These are phyloP conservation scores for Ischnus inquisitorius DNA, from an alignment of 2,888 invertebrate species.

Conservation along the genomic window DNA sequence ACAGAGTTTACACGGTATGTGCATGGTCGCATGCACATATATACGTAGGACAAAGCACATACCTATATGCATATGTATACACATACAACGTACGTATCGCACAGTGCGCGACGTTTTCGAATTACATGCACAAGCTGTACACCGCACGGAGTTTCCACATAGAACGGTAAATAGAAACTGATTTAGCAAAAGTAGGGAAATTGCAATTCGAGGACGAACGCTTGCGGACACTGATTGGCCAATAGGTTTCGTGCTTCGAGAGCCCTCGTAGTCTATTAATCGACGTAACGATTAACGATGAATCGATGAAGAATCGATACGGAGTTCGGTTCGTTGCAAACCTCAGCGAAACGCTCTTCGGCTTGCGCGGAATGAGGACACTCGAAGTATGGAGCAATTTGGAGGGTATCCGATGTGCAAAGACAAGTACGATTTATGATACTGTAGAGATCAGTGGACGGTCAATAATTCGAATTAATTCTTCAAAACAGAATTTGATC, in stretches of 20 bases:
- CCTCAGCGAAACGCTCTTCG: conserved; percentile 2
- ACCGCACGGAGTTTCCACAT: not conserved
- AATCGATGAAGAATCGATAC: conserved; percentile 25
- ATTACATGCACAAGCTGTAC: not conserved
- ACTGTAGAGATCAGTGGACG: too few species aligned
- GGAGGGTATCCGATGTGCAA: too few species aligned
- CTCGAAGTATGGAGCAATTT: too few species aligned
- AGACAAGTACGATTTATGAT: too few species aligned
- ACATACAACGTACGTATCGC: not conserved
- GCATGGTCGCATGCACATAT: not conserved
- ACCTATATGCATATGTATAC: not conserved
- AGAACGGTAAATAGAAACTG: conserved; percentile 5
- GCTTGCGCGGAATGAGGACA: not conserved
- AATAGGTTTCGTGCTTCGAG: not conserved
- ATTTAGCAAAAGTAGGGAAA: conserved; percentile 1
- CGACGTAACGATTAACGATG: conserved; percentile 22
- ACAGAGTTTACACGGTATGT: conserved; percentile 27
- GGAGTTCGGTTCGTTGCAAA: not conserved
- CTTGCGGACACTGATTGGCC: conserved; percentile 17
- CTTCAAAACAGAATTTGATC: too few species aligned
- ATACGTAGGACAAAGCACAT: not conserved
- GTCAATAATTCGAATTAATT: too few species aligned
- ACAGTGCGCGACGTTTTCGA: not conserved
- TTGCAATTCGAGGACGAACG: not conserved
- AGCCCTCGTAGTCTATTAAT: not conserved